phyloP scores from a whole-genome alignment of 2,888 invertebrate species.

The Mythimna lalbum region DNA sequence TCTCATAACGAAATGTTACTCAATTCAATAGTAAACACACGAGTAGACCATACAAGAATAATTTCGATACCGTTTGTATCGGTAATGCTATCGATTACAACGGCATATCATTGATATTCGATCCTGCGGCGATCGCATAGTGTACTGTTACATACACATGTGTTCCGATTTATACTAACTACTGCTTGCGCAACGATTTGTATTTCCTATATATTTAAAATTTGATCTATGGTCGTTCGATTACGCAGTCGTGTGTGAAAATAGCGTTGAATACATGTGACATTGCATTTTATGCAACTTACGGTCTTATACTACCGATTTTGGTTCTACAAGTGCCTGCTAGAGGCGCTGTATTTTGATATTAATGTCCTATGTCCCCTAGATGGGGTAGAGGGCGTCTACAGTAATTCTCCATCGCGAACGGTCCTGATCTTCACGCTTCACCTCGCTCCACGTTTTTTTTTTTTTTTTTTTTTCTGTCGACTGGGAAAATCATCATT shows the following conservation, averaged over 20 bases:
- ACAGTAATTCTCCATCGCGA: too few species aligned
- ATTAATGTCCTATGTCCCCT: too few species aligned
- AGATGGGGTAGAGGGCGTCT: too few species aligned
- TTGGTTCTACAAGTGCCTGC: too few species aligned
- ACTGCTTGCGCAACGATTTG: slow-evolving; percentile 40
- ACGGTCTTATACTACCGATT: too few species aligned
- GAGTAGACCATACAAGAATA: slow-evolving; percentile 44
- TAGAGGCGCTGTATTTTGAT: too few species aligned
- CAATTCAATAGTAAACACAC: slow-evolving; percentile 5
- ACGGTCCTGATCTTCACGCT: too few species aligned
- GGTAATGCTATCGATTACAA: slow-evolving; percentile 65
- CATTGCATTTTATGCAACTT: background rate
- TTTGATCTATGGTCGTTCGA: slow-evolving; percentile 49
- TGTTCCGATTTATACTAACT: slow-evolving; percentile 55
- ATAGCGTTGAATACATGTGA: slow-evolving; percentile 6
- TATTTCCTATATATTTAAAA: slow-evolving; percentile 52
- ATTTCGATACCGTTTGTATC: slow-evolving; percentile 63
- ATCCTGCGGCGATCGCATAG: slow-evolving; percentile 65
- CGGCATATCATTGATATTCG: slow-evolving; percentile 66
- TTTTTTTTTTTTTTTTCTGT: too few species aligned
- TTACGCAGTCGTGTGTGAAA: slow-evolving; percentile 34
- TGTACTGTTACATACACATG: slow-evolving; percentile 66
- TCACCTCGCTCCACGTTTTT: too few species aligned
- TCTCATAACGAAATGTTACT: slow-evolving; percentile 11
- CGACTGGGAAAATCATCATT: too few species aligned